Base-by-base conservation (phyloP, 2,888 invertebrate species). In the Diaphora mendica region DNA sequence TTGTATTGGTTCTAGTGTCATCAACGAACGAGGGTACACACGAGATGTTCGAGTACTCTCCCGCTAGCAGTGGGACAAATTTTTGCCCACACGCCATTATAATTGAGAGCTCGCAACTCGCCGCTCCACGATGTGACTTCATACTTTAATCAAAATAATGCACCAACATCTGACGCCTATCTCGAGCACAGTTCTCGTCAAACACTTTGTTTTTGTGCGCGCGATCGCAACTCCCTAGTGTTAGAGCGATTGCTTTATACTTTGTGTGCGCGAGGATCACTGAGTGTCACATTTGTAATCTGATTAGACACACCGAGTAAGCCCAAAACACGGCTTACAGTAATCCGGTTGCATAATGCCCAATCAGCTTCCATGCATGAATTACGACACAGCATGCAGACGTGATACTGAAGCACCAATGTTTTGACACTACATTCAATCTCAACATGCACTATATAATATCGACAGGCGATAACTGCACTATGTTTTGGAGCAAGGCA, bases 91-190 rank as follows among this genome's bases (percentile, higher is more conserved):
- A 68, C 48, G 48, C 68, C n/a, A 65, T 74, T 68, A 77, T 70
- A 77, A 80, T 79, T 70, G 76, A 77, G 73, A 73, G 69, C 74
- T 64, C 76, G 68, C 72, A 69, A 74, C 64, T 77, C 73, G 42
- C 64, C 64, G 72, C 55, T 73, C 64, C 30, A 42, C 1, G 35
- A 35, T 8, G 39, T 7, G 67, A 62, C 33, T 55, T 65, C 68
- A 82, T 80, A 78, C 74, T 85, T 81, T 83, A 82, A 85, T 85
- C 80, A 81, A 68, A 80, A 81, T 80, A 85, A 85, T 85, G 81
- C 77, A 71, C 68, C 44, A 48, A 68, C 75, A 74, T 33, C 55
- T 55, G 64, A 55, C 66, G 44, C 42, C 30, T 65, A 44, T 17
- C 59, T 44, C 73, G n/a, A 66, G 33, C n/a, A 39, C 65, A 59